phyloP scores from a whole-genome alignment of 2,888 invertebrate species.

The Tolmerus cingulatus region DNA sequence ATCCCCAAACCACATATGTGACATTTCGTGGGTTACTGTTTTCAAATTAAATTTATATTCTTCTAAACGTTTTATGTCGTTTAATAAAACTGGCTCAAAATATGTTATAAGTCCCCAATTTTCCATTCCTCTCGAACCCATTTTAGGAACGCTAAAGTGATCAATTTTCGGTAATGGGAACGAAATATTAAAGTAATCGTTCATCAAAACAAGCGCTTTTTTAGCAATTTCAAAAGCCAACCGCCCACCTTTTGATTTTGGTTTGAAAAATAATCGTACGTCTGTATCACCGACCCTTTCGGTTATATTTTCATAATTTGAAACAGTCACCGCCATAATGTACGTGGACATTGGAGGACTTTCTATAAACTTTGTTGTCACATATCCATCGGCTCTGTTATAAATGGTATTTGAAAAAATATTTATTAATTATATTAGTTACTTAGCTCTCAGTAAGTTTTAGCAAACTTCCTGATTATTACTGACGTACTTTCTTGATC shows the following conservation, averaged over 20 bases:
- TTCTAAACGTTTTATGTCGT: slow-evolving; percentile 50
- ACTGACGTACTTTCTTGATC: no score
- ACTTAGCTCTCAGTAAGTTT: no score
- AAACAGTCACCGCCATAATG: slow-evolving; percentile 80
- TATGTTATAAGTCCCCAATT: slow-evolving; percentile 89
- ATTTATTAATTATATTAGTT: no score
- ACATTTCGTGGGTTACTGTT: slow-evolving; percentile 70
- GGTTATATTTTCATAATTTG: slow-evolving; percentile 63
- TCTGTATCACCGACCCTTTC: slow-evolving; percentile 44
- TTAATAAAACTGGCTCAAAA: slow-evolving; percentile 58
- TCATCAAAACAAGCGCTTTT: slow-evolving; percentile 72
- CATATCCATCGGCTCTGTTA: slow-evolving; percentile 37
- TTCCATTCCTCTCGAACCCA: slow-evolving; percentile 88
- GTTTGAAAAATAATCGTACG: slow-evolving; percentile 46
- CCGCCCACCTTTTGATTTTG: slow-evolving; percentile 60
- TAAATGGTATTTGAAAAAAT: background rate
- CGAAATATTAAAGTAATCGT: slow-evolving; percentile 74
- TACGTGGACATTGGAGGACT: slow-evolving; percentile 78
- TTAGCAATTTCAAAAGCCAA: slow-evolving; percentile 79
- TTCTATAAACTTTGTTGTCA: slow-evolving; percentile 59
- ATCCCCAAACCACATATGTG: slow-evolving; percentile 85
- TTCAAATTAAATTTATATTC: slow-evolving; percentile 62
- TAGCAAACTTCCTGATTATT: no score
- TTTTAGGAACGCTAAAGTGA: slow-evolving; percentile 87
- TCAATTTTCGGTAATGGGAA: slow-evolving; percentile 85